Percentiles rank a stretch among this genome's conserved stretches.
Evolutionary conservation across 2,888 invertebrate species (phyloP).

Genomic region (Callimorpha dominula): DNA sequence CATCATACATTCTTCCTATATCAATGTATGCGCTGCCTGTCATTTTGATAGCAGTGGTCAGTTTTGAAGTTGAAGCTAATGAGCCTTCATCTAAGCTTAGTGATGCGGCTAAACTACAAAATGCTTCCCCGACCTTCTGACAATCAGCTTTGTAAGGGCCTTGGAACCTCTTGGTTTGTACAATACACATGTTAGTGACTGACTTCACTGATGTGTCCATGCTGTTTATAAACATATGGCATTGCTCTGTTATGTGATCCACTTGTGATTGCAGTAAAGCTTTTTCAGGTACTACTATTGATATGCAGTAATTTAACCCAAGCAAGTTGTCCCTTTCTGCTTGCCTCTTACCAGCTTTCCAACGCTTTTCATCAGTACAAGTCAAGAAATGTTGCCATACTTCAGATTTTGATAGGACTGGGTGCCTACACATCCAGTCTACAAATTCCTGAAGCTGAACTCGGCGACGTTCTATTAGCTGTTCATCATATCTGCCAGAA

Average conservation of each 20-base stretch:
- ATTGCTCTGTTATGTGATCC: constrained; percentile 94
- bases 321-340: constrained; percentile 97
- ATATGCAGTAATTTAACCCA: constrained; percentile 96
- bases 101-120: constrained; percentile 94
- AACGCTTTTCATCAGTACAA: constrained; percentile 98
- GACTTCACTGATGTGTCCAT: constrained; percentile 96
- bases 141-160: constrained; percentile 96
- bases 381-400: constrained; percentile 99
- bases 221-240: constrained; percentile 92
- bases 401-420: constrained; percentile 95
- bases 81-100: constrained; percentile 92
- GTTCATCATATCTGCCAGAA: constrained; percentile 98
- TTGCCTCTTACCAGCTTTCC: constrained; percentile 98
- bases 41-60: constrained; percentile 93
- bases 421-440: constrained; percentile 98
- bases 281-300: constrained; percentile 94
- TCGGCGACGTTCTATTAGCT: constrained; percentile 97
- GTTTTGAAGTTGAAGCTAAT: constrained; percentile 87
- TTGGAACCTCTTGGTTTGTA: constrained; percentile 95
- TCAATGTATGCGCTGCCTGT: constrained; percentile 96
- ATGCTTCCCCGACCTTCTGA: constrained; percentile 95
- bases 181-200: constrained; percentile 92
- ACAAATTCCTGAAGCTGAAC: constrained; percentile 98
- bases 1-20: constrained; percentile 95
- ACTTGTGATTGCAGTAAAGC: constrained; percentile 90